Conservation (phyloP, 2,888 invertebrate species). For the Metacarcinus magister region DNA sequence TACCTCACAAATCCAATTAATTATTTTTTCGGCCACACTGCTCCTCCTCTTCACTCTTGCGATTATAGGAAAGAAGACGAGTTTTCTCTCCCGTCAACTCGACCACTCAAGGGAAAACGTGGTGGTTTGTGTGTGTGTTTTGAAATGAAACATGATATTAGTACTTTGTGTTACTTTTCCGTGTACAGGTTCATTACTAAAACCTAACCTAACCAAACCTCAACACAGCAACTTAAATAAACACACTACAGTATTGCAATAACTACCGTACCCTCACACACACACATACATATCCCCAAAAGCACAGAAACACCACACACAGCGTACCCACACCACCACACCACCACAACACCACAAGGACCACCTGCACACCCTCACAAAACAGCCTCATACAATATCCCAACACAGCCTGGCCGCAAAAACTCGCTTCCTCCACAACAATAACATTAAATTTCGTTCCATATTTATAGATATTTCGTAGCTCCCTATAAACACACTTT, state of each 20-base stretch:
- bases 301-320: too few relatives aligned
- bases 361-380: too few relatives aligned
- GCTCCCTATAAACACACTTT: conserved; percentile 26
- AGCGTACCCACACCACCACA: neutral
- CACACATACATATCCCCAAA: too few relatives aligned
- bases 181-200: too few relatives aligned
- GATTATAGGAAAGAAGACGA: neutral
- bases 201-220: too few relatives aligned
- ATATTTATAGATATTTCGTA: conserved; percentile 14
- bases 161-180: too few relatives aligned
- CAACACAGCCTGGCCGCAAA: neutral
- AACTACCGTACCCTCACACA: too few relatives aligned
- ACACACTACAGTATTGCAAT: too few relatives aligned
- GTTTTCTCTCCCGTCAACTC: neutral
- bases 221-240: too few relatives aligned
- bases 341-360: neutral
- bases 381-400: neutral
- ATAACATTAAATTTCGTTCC: conserved; percentile 7
- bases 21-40: neutral
- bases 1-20: conserved; percentile 13
- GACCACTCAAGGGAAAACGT: conserved; percentile 13
- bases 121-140: neutral
- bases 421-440: neutral
- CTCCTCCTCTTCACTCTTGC: neutral
- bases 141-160: too few relatives aligned